Base-by-base conservation (phyloP, 2,888 invertebrate genomes). In the Clostera curtula region DNA sequence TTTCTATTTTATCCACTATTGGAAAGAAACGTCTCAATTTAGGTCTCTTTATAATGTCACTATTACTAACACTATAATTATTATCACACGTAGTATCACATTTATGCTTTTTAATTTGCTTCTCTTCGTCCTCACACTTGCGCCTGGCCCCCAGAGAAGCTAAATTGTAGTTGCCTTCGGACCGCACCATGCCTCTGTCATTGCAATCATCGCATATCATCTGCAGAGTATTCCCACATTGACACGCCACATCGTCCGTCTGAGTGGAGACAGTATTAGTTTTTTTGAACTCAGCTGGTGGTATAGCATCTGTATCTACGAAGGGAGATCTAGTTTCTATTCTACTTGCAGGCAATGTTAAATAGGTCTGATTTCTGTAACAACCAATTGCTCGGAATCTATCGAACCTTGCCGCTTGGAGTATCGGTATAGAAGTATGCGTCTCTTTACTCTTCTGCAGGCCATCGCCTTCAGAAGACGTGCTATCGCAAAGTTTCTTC, bases 341-440 rank as follows among this genome's bases (percentile, higher is more conserved):
- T 18, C 79, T 54, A 22, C 63, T 73, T 0, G 83, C 76, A 0
- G 82, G 83, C 15, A 83, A 29, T 0, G 83, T 82, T 36, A 83
- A 49, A 42, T 82, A 82, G 0, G 82, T 82, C 29, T 83, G 83
- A 29, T 82, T 82, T 12, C 82, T 63, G 19, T 82, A 79, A 36
- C 83, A 77, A 3, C 83, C 83, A 11, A 83, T 80, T 0, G 79
- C 83, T 39, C 83, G 39, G 39, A 84, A 68, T 7, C 84, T 60
- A 30, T 84, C 85, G 34, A 85, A 85, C 29, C 82, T 64, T 0
- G 84, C 61, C 15, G 85, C 85, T 52, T 85, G 85, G 17, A 85
- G 33, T 2, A 85, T 85, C 0, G 85, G 84, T 41, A 85, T 85
- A 0, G 84, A 85, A 0, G 85, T 84, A 5, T 70, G 72, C 0